Percentiles rank a stretch among this genome's conserved stretches.
Conservation (phyloP, 92 coral and sea anemone genomes). For the Isaurus tuberculatus region DNA sequence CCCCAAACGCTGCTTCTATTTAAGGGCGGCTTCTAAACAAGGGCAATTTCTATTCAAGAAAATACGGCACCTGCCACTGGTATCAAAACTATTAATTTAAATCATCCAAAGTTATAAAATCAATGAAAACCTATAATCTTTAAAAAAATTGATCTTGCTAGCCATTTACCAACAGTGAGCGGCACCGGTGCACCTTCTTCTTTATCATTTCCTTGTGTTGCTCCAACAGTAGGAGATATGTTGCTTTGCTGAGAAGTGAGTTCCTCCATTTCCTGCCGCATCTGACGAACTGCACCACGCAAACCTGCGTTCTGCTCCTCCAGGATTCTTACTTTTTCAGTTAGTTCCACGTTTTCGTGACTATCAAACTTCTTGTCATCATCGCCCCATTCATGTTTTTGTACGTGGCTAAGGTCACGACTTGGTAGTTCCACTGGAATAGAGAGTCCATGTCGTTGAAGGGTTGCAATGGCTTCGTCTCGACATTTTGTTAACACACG, state of each 20-base stretch:
- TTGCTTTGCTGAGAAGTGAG: conserved; percentile 79
- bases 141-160: background rate
- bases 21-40: too few species aligned
- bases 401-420: conserved; percentile 55
- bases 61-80: too few species aligned
- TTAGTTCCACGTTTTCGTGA: conserved; percentile 34
- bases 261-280: conserved; percentile 96
- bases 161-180: conserved; percentile 72
- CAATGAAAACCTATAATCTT: background rate
- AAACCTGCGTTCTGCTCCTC: conserved; percentile 79
- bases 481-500: conserved; percentile 85
- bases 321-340: conserved; percentile 52
- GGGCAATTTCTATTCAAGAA: too few species aligned
- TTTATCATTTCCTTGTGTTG: conserved; percentile 47
- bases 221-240: conserved; percentile 76
- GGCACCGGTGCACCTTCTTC: conserved; percentile 62
- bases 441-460: conserved; percentile 92
- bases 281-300: conserved; percentile 86
- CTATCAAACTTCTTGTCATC: background rate
- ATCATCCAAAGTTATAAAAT: too few species aligned
- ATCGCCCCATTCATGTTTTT: background rate
- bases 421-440: conserved; percentile 85
- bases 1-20: too few species aligned
- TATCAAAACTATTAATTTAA: too few species aligned
- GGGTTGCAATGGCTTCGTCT: conserved; percentile 89